Evolutionary conservation across 2,113 vertebrate genomes (phyloP).

Genomic region (Elaphurus davidianus): DNA sequence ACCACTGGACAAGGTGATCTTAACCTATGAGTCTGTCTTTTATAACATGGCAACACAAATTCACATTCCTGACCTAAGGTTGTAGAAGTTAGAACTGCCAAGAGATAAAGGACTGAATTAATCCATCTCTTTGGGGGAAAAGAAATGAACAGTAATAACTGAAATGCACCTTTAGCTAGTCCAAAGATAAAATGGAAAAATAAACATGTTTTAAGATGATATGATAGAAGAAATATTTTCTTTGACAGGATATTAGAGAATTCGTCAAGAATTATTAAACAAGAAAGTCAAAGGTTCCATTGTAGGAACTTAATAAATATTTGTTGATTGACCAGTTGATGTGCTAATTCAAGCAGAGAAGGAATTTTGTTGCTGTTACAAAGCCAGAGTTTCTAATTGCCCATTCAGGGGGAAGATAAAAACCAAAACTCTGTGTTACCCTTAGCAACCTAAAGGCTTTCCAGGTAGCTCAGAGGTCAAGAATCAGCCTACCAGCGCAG

Average conservation of each 20-base stretch:
- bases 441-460: neutral
- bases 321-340: conserved; percentile 43
- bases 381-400: conserved; percentile 32
- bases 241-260: conserved; percentile 50
- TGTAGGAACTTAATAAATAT: conserved; percentile 61
- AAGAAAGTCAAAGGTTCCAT: conserved; percentile 13
- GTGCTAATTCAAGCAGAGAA: conserved; percentile 59
- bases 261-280: conserved; percentile 34
- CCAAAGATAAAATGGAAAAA: conserved; percentile 63
- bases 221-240: conserved; percentile 53
- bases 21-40: neutral
- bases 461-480: neutral
- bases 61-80: neutral
- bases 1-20: neutral
- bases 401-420: neutral
- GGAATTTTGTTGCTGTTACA: conserved; percentile 49
- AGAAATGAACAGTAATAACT: neutral
- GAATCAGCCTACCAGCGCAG: neutral
- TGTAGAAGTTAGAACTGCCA: neutral
- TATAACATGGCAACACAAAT: neutral
- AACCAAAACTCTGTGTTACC: neutral
- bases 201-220: neutral
- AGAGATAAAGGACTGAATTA: neutral
- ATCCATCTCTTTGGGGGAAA: neutral
- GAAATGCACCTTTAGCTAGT: neutral